Base-by-base conservation (phyloP, 2,797 vertebrate species). In the Pseudocheirus occidentalis region DNA sequence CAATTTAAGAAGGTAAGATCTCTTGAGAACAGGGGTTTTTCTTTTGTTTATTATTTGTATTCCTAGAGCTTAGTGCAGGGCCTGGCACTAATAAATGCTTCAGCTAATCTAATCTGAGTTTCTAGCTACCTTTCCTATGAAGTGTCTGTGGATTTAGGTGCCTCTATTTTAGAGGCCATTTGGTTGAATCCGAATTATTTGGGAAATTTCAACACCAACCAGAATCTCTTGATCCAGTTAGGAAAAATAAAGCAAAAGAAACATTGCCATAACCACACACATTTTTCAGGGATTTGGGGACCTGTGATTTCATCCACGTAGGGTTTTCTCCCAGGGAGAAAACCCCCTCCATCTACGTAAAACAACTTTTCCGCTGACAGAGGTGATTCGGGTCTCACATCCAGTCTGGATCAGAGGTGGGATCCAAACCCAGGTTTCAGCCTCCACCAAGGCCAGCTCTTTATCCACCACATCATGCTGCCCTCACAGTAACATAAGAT, bases 141-240 rank as follows among this genome's bases (percentile, higher is more conserved):
- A 91, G 90, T 93, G 90, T 93, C 55, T 81, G 28, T 92, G 93
- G 7, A 18, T 40, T 94, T 40, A 81, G 55, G 11, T 6, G 56
- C 66, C 96, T 94, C 62, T 3, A 10, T 56, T 16, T 29, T 21
- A n/a, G 40, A 94, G 34, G 91, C 91, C 12, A 57, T 73, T 90
- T 95, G 59, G 90, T 16, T 91, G 93, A 55, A 94, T 13, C 28
- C 56, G 55, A 90, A 13, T 81, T 81, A 46, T 92, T 27, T 40
- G 5, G 92, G 66, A 92, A 96, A 87, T 87, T 18, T 56, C 28
- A 56, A 46, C 58, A 9, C 31, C 90, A 92, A 87, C 5, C 62
- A 59, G 56, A 95, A n/a, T n/a, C 24, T 55, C 55, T 95, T 92
- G 55, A 52, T 92, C 52, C 91, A 90, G n/a, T 89, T 59, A 34